Evolutionary conservation across 2,888 invertebrate genomes (phyloP), one percentile per base, ranked within the genome.

Genomic region (Polietes domitor): DNA sequence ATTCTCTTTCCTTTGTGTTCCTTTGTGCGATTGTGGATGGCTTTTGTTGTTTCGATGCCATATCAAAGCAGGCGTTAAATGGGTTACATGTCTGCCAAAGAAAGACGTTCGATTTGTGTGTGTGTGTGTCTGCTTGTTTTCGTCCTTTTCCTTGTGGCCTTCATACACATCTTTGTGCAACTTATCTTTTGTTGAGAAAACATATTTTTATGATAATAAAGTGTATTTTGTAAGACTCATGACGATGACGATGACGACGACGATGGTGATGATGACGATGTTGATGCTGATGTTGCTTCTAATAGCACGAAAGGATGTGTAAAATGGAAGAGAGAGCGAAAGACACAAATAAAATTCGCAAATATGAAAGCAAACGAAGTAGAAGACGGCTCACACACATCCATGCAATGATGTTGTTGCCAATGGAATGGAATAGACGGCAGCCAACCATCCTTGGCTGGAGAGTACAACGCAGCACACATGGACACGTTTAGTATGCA

Each of bases 141-240:
- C n/a, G n/a, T 58, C 21, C 17, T 37, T 6, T 17, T 43, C n/a
- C n/a, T n/a, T n/a, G n/a, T n/a, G 10, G 21, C 12, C 41, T 53
- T 21, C 28, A 21, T 15, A 9, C 17, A 37, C 15, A 47, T n/a
- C 50, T 72, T 68, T 68, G 5, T 47, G 28, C 28, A 37, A 24
- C 43, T 73, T 79, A 43, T 61, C 79, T 74, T 58, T 74, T 55
- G 65, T 74, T 70, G 17, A 70, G 43, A 68, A 55, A 68, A 68
- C 73, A 73, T 74, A 65, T 79, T 73, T 79, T 74, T 74, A 68
- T 73, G 68, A 79, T 79, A 41, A 68, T 74, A 68, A 74, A 68
- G 73, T 15, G 37, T 24, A 50, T n/a, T 58, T 24, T 37, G 43
- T 43, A 65, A 58, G 15, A 73, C 55, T 65, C 28, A 47, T 53